These are phyloP conservation scores for Idris sp. DNA, from an alignment of 1,140 invertebrate species.

Conservation along the genomic window DNA sequence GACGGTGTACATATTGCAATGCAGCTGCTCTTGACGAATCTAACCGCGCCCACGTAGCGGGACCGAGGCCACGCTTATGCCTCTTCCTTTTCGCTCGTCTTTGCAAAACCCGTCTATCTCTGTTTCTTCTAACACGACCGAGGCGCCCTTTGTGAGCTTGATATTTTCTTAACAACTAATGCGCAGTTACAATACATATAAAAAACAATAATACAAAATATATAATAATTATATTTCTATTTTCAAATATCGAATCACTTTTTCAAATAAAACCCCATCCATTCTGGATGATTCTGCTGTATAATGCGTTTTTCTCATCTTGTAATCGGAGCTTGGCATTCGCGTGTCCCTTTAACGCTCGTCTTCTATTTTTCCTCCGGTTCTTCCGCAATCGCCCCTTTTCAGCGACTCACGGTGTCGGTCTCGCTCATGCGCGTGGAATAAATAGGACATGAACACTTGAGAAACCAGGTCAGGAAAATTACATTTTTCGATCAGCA, in stretches of 20 bases:
- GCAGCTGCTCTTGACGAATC: constrained; percentile 57
- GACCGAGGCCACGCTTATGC: constrained; percentile 57
- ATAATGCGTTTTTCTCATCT: no score
- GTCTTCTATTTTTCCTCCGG: constrained; percentile 34
- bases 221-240: no score
- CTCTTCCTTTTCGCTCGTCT: constrained; percentile 41
- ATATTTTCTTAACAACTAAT: constrained; percentile 65
- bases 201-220: no score
- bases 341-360: no score
- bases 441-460: constrained; percentile 74
- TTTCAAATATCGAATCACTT: no score
- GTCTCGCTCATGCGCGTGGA: constrained; percentile 71
- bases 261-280: no score
- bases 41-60: constrained; percentile 64
- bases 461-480: constrained; percentile 76
- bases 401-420: constrained; percentile 22
- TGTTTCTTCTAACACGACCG: constrained; percentile 36
- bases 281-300: no score
- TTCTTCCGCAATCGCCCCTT: constrained; percentile 30
- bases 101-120: constrained; percentile 27
- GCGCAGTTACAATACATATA: constrained; percentile 68
- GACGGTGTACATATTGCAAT: constrained; percentile 29
- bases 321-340: no score
- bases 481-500: constrained; percentile 77
- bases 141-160: constrained; percentile 43